Percentiles rank a stretch among this genome's conserved stretches.
Conservation (phyloP, 92 coral and sea anemone genomes). For the Phenganax marumi region DNA sequence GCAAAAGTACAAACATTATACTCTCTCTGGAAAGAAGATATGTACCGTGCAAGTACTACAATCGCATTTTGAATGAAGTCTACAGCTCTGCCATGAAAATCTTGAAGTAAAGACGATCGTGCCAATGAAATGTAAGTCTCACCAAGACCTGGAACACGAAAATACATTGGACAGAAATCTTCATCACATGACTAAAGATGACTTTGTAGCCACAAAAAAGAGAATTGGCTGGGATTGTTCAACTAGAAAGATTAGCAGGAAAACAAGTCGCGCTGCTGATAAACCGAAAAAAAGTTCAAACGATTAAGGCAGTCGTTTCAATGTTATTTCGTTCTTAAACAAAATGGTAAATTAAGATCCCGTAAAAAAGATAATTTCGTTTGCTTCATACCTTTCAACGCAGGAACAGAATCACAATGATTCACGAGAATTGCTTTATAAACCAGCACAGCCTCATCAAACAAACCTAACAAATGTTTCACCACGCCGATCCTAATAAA, state of each 20-base stretch:
- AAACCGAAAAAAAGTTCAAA: no score
- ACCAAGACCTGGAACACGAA: slow-evolving; percentile 69
- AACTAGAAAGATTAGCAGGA: no score
- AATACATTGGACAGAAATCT: not conserved
- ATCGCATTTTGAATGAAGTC: slow-evolving; percentile 73
- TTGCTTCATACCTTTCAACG: slow-evolving; percentile 68
- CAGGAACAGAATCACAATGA: slow-evolving; percentile 85
- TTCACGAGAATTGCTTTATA: slow-evolving; percentile 71
- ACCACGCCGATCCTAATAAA: slow-evolving; percentile 80
- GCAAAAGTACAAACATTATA: not conserved
- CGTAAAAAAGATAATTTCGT: no score
- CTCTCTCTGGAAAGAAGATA: not conserved
- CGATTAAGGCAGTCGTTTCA: no score
- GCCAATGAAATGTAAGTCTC: slow-evolving; percentile 84
- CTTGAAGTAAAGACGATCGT: slow-evolving; percentile 68
- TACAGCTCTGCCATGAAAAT: slow-evolving; percentile 83
- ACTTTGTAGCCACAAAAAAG: no score
- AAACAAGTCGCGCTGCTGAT: no score
- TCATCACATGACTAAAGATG: not conserved
- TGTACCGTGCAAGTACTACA: slow-evolving; percentile 67
- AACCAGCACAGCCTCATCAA: slow-evolving; percentile 76
- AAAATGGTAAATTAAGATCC: no score
- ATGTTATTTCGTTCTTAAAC: no score
- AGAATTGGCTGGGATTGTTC: no score
- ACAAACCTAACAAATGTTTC: slow-evolving; percentile 80